A percentile compares a stretch with the other conserved stretches of the same genome.
These are phyloP conservation scores for Lepeophtheirus salmonis DNA, from an alignment of 1,140 invertebrate species.

Conservation along the genomic window DNA sequence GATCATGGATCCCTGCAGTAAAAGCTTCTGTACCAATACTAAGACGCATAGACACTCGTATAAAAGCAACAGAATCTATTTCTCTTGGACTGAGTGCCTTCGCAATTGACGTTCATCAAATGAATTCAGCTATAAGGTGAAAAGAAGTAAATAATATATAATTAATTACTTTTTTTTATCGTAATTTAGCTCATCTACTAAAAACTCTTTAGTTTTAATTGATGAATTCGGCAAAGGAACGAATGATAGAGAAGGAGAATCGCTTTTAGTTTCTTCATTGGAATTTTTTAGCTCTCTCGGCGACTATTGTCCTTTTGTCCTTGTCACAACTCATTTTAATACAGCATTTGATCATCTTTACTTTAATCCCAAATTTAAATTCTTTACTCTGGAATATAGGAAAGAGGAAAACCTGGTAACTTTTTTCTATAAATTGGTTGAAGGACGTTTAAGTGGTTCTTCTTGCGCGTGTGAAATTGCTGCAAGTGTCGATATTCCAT, in stretches of 20 bases:
- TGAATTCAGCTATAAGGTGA: background rate
- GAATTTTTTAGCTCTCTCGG: slow-evolving; percentile 36
- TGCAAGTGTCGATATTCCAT: background rate
- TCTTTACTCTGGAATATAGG: background rate
- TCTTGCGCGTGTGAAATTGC: background rate
- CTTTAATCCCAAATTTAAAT: background rate
- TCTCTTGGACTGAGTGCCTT: slow-evolving; percentile 60
- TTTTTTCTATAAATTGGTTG: slow-evolving; percentile 6
- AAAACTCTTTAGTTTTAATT: slow-evolving; percentile 51
- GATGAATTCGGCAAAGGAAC: slow-evolving; percentile 88
- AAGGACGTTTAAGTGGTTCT: background rate
- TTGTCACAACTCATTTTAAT: slow-evolving; percentile 7
- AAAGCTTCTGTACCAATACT: slow-evolving; percentile 45
- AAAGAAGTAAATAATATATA: background rate
- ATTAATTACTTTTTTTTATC: background rate
- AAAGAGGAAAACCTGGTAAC: background rate
- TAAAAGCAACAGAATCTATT: slow-evolving; percentile 41
- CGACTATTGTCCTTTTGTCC: background rate
- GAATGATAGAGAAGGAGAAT: slow-evolving; percentile 46
- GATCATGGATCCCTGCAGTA: slow-evolving; percentile 66
- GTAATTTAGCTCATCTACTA: slow-evolving; percentile 15
- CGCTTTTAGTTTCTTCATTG: slow-evolving; percentile 44
- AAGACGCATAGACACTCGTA: slow-evolving; percentile 49
- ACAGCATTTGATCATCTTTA: background rate
- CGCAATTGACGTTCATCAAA: slow-evolving; percentile 39